phyloP scores from a whole-genome alignment of 2,888 invertebrate species.

The Synergus umbraculus region DNA sequence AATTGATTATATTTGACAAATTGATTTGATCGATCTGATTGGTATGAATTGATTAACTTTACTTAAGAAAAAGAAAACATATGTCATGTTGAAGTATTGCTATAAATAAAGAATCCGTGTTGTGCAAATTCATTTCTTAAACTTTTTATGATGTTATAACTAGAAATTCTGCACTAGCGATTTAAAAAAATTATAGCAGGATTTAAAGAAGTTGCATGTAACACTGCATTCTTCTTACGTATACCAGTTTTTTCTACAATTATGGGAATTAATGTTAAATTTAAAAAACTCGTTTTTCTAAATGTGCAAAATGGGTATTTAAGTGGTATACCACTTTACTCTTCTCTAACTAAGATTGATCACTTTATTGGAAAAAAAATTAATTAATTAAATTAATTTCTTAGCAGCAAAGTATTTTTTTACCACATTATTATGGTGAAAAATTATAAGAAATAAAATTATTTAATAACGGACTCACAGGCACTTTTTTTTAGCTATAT shows the following conservation, averaged over 20 bases:
- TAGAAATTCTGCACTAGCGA: background rate
- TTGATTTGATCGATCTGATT: background rate
- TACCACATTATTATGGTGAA: background rate
- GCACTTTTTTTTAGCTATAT: background rate
- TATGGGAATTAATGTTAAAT: background rate
- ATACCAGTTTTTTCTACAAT: conserved; percentile 8
- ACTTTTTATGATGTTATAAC: too few species aligned
- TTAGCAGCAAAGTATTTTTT: too few species aligned
- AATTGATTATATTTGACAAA: background rate
- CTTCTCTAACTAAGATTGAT: background rate
- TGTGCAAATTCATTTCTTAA: background rate
- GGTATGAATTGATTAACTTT: background rate
- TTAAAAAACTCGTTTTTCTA: conserved; percentile 25
- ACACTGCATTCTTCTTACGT: conserved; percentile 9
- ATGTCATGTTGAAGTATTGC: too few species aligned
- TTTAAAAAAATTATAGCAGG: background rate
- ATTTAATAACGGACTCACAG: background rate
- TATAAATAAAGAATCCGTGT: background rate
- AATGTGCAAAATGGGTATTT: background rate
- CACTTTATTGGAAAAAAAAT: background rate
- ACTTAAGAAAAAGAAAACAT: background rate
- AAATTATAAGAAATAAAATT: background rate
- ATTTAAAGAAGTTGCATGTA: background rate
- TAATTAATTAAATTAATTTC: too few species aligned
- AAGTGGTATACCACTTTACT: background rate